These are phyloP conservation scores for Callionymus lyra DNA, from an alignment of 2,113 vertebrate species.

Conservation along the genomic window DNA sequence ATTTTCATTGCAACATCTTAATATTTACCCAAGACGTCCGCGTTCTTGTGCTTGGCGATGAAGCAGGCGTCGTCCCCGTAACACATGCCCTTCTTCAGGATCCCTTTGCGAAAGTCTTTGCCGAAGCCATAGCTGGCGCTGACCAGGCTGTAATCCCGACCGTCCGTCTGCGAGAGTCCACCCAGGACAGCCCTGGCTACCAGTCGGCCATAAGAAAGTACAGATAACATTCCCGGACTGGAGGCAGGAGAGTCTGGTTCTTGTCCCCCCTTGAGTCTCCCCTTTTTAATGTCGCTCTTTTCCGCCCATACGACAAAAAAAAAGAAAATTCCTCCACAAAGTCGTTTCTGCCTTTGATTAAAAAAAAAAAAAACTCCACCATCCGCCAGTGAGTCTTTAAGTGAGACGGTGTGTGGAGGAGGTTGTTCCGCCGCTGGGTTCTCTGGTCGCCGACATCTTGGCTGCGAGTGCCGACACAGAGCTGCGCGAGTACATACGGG, in stretches of 20 bases:
- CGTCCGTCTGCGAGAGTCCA: conserved; percentile 91
- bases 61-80: conserved; percentile 98
- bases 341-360: background rate
- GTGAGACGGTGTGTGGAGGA: conserved; percentile 14
- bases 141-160: conserved; percentile 89
- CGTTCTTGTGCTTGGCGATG: conserved; percentile 80
- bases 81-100: conserved; percentile 97
- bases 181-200: conserved; percentile 95
- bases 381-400: conserved; percentile 19
- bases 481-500: conserved; percentile 36
- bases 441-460: conserved; percentile 51
- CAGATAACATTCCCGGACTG: conserved; percentile 83
- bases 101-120: conserved; percentile 98
- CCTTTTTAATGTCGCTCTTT: conserved; percentile 13
- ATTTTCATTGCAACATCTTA: conserved; percentile 34
- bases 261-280: conserved; percentile 8
- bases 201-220: conserved; percentile 92
- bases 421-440: conserved; percentile 38
- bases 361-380: background rate
- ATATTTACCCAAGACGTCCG: conserved; percentile 95
- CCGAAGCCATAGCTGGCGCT: conserved; percentile 94
- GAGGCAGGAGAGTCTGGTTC: conserved; percentile 4
- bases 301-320: conserved; percentile 35
- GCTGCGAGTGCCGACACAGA: conserved; percentile 5
- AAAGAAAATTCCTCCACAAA: background rate